Percentiles rank a stretch among this genome's conserved stretches.
These are phyloP conservation scores for Pandemis cinnamomeana DNA, from an alignment of 2,888 invertebrate species.

Conservation along the genomic window DNA sequence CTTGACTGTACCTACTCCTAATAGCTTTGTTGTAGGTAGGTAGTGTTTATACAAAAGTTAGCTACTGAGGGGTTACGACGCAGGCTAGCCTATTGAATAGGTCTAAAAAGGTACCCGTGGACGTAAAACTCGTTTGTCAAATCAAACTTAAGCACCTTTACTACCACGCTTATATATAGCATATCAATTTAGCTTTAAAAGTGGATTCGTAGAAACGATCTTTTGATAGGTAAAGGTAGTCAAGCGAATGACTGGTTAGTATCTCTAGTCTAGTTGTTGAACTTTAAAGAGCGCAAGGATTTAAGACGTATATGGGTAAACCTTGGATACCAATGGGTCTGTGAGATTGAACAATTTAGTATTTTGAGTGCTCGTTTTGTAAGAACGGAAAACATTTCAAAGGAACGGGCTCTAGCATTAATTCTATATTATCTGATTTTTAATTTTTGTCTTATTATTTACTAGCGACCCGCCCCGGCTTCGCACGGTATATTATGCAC, in stretches of 20 bases:
- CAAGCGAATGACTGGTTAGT: background rate
- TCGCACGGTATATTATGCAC: too few species aligned
- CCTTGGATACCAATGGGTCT: background rate
- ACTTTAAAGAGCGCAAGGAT: constrained; percentile 21
- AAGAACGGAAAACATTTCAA: background rate
- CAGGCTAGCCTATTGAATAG: constrained; percentile 7
- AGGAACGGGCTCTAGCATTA: too few species aligned
- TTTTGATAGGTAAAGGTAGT: background rate
- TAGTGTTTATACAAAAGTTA: background rate
- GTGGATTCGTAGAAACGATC: background rate
- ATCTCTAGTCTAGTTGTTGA: constrained; percentile 5
- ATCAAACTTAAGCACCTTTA: constrained; percentile 18
- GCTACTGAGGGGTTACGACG: background rate
- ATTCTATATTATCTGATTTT: too few species aligned
- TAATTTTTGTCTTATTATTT: too few species aligned
- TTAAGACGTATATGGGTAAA: constrained; percentile 13
- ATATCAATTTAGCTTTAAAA: constrained; percentile 6
- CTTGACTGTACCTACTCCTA: background rate
- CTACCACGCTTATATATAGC: background rate
- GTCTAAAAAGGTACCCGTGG: background rate
- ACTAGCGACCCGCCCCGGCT: too few species aligned
- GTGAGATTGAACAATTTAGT: constrained; percentile 7
- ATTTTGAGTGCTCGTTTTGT: background rate
- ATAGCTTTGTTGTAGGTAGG: background rate
- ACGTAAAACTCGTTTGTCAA: constrained; percentile 19